Conservation (phyloP, 2,797 vertebrate species). For the Anabacerthia variegaticeps region DNA sequence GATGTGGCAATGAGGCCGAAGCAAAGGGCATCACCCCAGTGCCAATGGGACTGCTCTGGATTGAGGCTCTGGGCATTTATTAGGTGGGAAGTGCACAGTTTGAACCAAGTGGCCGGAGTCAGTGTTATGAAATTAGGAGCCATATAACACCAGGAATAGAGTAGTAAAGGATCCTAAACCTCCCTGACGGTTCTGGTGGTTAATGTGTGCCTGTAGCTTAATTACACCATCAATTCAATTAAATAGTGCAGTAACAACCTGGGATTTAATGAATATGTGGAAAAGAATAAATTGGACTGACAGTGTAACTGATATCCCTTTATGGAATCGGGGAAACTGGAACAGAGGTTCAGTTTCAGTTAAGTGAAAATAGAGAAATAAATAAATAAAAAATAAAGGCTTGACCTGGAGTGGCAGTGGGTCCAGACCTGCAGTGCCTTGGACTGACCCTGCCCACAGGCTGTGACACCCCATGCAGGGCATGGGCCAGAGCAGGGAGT, state of each 20-base stretch:
- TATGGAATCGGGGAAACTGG: background rate
- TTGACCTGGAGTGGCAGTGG: background rate
- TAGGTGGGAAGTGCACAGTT: accelerated
- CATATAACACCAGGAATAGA: background rate
- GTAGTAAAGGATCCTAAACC: slow-evolving; percentile 29
- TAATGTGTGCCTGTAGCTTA: slow-evolving; percentile 42
- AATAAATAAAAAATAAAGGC: background rate
- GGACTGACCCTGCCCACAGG: background rate
- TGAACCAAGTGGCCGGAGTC: background rate
- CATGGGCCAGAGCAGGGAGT: accelerated
- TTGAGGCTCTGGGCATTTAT: background rate
- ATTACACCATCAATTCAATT: slow-evolving; percentile 1
- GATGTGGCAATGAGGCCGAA: background rate
- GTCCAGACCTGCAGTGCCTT: accelerated
- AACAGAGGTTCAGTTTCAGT: background rate
- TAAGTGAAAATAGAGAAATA: background rate
- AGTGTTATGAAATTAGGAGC: background rate
- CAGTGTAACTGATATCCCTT: background rate
- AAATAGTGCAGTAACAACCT: background rate
- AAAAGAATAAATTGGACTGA: background rate
- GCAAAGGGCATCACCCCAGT: background rate
- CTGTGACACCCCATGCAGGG: accelerated
- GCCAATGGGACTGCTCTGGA: background rate
- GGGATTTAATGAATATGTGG: slow-evolving; percentile 39
- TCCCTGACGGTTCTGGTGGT: background rate